Base-by-base conservation (phyloP, 2,113 vertebrate species). In the Stegastes partitus region DNA sequence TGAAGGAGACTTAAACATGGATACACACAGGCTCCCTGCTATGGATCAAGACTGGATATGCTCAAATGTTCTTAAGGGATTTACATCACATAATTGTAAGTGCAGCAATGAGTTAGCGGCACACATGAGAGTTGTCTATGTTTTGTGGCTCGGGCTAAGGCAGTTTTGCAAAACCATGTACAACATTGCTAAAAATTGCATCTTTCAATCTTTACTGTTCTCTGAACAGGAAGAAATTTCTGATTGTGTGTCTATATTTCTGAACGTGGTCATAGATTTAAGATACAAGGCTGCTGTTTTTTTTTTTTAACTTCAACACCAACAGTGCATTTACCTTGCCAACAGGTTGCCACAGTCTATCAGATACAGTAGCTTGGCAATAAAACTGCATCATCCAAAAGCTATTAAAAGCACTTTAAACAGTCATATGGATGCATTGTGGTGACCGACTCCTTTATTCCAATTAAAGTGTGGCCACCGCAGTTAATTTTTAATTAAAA, bases 51-150 rank as follows among this genome's bases (percentile, higher is more conserved):
- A 75, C 77, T 72, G 70, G 89, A 87, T 89, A 79, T 80, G 82
- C 84, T 82, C 51, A 82, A 91, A 90, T 72, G 80, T 88, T 90
- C 85, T 92, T 89, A 90, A 78, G 81, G 74, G 92, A 91, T 91
- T 92, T 92, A 79, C 86, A 85, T 86, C 70, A 81, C 84, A 82
- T 88, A 87, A 89, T 88, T 89, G 84, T 81, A 82, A 87, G 78
- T 66, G 65, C 76, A 73, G 86, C 56, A 68, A 68, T 15, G 69
- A 74, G 59, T 82, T 81, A 64, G 77, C 51, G n/a, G 70, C 11
- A 18, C 79, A 73, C 49, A 74, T 69, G 73, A 49, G 82, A 75
- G 71, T 5, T 34, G 53, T 28, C 56, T 37, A 34, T 15, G 50
- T 75, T 28, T 77, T 57, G 21, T 70, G 45, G 58, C 31, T 26